phyloP scores from a whole-genome alignment of 2,888 invertebrate species.

The Gibbula magus region DNA sequence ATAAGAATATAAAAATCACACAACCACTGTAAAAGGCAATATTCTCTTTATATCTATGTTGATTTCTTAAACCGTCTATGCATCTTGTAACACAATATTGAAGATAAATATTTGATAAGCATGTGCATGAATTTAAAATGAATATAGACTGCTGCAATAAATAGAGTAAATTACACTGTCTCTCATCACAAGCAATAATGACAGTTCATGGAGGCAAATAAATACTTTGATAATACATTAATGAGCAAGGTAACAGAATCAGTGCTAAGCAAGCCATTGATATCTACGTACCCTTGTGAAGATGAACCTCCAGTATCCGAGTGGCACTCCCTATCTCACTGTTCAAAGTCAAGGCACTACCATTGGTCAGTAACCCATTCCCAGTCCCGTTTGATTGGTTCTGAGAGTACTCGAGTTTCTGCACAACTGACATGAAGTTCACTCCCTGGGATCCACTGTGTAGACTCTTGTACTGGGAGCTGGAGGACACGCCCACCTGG shows the following conservation, averaged over 20 bases:
- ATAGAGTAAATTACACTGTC: neutral
- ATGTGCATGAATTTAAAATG: too few species aligned
- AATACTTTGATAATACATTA: too few species aligned
- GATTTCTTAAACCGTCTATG: too few species aligned
- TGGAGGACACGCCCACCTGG: too few species aligned
- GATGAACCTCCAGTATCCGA: constrained; percentile 8
- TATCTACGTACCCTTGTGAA: neutral
- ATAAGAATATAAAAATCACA: too few species aligned
- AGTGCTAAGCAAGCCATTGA: neutral
- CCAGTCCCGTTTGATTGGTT: neutral
- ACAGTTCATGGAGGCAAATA: neutral
- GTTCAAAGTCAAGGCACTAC: neutral
- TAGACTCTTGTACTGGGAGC: neutral
- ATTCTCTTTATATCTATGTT: too few species aligned
- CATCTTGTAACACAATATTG: too few species aligned
- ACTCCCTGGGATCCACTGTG: neutral
- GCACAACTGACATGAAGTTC: constrained; percentile 13
- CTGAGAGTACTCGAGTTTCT: constrained; percentile 17
- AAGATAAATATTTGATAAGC: too few species aligned
- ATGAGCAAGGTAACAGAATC: too few species aligned
- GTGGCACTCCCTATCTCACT: neutral
- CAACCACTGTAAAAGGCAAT: too few species aligned
- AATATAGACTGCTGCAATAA: neutral
- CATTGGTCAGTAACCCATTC: neutral
- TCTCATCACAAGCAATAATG: neutral